A percentile compares a stretch with the other conserved stretches of the same genome.
Evolutionary conservation across 2,888 invertebrate genomes (phyloP).

Genomic region (Hirtodrosophila trivittata): DNA sequence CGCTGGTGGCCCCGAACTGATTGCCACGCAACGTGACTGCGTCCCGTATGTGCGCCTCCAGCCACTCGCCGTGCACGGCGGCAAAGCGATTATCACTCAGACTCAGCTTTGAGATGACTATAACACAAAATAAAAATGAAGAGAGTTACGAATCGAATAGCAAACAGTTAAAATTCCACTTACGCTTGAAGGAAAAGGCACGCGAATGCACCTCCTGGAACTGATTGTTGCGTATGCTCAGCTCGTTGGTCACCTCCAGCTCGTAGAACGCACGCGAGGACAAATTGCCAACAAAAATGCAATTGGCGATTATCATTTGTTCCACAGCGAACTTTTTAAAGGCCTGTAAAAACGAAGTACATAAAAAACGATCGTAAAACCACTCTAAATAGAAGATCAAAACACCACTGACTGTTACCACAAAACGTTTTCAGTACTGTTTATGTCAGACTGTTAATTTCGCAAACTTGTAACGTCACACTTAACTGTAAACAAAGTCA

Average conservation of each 20-base stretch:
- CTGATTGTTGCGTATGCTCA: constrained; percentile 87
- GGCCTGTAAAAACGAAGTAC: constrained; percentile 84
- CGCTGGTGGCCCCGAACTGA: constrained; percentile 79
- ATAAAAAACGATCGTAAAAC: too few relatives aligned
- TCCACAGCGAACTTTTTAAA: constrained; percentile 91
- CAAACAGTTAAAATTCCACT: constrained; percentile 19
- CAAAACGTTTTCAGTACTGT: too few relatives aligned
- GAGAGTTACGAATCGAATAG: not conserved
- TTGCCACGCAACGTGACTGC: constrained; percentile 79
- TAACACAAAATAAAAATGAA: not conserved
- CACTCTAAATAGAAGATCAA: too few relatives aligned
- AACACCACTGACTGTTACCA: too few relatives aligned
- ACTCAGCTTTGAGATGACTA: constrained; percentile 79
- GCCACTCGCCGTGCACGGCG: constrained; percentile 81
- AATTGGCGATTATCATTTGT: constrained; percentile 87
- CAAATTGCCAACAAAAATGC: constrained; percentile 85
- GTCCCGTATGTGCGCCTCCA: constrained; percentile 79
- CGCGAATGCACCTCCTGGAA: constrained; percentile 88
- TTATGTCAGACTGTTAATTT: too few relatives aligned
- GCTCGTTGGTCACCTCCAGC: constrained; percentile 87
- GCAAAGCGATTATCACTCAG: constrained; percentile 80
- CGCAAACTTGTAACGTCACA: too few relatives aligned
- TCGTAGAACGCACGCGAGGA: constrained; percentile 91
- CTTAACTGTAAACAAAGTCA: too few relatives aligned
- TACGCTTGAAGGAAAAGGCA: constrained; percentile 86